Evolutionary conservation across 2,113 vertebrate species (phyloP).

Genomic region (Orientallactaga bullata): DNA sequence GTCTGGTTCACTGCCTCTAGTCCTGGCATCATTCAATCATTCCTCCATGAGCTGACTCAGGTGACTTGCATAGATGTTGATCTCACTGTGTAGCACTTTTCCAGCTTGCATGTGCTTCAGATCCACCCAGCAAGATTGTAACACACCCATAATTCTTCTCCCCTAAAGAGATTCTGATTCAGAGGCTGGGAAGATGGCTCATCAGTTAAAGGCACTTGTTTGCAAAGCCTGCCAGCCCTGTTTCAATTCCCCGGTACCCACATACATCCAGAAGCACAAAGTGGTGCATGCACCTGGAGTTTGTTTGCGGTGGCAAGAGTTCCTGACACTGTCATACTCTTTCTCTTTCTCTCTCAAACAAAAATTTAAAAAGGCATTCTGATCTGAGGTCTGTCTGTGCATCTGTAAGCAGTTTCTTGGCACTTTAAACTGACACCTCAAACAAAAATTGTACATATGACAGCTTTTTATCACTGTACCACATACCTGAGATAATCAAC

Average conservation of each 20-base stretch:
- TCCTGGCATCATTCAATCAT: not conserved
- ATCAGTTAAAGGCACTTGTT: too few relatives aligned
- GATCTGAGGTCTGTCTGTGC: not conserved
- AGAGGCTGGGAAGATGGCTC: not conserved
- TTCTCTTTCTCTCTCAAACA: too few relatives aligned
- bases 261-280: too few relatives aligned
- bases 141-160: not conserved
- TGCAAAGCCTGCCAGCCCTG: too few relatives aligned
- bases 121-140: not conserved
- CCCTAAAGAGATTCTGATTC: conserved; percentile 1
- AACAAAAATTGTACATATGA: not conserved
- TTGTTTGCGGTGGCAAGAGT: too few relatives aligned
- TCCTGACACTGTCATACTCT: too few relatives aligned
- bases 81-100: not conserved
- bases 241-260: too few relatives aligned
- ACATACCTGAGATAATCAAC: not conserved
- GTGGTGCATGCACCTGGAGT: too few relatives aligned
- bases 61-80: not conserved
- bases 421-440: not conserved
- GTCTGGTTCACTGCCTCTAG: not conserved
- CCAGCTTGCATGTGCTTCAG: not conserved
- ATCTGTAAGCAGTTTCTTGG: not conserved
- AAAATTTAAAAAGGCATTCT: too few relatives aligned
- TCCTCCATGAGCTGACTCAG: not conserved
- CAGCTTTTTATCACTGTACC: not conserved